A percentile compares a stretch with the other conserved stretches of the same genome.
Evolutionary conservation across 2,113 vertebrate species (phyloP).

Genomic region (Myrmecophaga tridactyla): DNA sequence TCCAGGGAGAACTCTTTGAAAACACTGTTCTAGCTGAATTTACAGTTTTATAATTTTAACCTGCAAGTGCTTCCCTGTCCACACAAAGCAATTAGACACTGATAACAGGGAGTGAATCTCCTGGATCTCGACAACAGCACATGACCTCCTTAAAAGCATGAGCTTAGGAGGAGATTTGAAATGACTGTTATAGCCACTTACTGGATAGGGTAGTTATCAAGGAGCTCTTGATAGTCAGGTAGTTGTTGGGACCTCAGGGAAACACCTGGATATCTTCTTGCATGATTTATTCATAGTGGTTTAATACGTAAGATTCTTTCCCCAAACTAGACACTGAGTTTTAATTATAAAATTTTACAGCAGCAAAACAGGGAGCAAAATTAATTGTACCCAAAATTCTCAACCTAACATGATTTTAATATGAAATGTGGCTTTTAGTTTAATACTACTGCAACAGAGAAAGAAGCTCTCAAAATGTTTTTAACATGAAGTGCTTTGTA

Average conservation of each 20-base stretch:
- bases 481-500: background rate
- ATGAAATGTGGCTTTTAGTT: conserved; percentile 10
- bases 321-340: background rate
- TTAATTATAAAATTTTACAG: conserved; percentile 8
- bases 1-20: background rate
- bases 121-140: background rate
- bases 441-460: background rate
- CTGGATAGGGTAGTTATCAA: background rate
- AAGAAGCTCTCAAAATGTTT: background rate
- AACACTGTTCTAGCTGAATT: background rate
- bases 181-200: background rate
- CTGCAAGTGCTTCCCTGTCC: background rate
- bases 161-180: background rate
- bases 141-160: background rate
- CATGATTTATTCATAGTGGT: background rate
- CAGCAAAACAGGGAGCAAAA: background rate
- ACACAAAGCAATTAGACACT: background rate
- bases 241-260: background rate
- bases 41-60: background rate
- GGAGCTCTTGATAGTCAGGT: background rate
- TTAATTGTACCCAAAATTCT: background rate
- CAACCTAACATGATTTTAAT: conserved; percentile 33
- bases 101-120: background rate
- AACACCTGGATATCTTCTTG: background rate
- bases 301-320: conserved; percentile 14